Evolutionary conservation across 1,140 invertebrate species (phyloP).

Genomic region (Sycophaga agraensis): DNA sequence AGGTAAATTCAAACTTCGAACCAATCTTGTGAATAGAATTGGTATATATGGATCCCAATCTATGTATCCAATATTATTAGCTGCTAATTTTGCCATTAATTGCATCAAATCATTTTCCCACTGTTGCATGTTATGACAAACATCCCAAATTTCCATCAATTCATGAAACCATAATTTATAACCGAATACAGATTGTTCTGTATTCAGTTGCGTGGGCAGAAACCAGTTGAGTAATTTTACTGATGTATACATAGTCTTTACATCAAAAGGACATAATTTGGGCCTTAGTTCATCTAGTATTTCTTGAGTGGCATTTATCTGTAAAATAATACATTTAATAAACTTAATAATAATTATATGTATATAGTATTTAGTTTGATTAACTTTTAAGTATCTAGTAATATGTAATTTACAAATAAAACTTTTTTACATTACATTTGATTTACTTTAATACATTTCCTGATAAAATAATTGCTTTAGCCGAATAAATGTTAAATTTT

Average conservation of each 20-base stretch:
- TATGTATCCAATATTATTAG: conserved; percentile 78
- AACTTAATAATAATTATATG: too few relatives aligned
- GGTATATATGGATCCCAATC: conserved; percentile 85
- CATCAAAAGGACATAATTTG: conserved; percentile 70
- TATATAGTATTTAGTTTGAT: too few relatives aligned
- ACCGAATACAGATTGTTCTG: conserved; percentile 65
- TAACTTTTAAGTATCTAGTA: too few relatives aligned
- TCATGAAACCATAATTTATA: conserved; percentile 83
- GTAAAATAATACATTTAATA: conserved; percentile 10
- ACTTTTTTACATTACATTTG: too few relatives aligned
- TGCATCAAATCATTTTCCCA: conserved; percentile 74
- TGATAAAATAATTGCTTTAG: too few relatives aligned
- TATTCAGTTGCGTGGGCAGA: conserved; percentile 71
- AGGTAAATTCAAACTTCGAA: conserved; percentile 76
- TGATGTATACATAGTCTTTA: conserved; percentile 59
- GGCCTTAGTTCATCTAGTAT: conserved; percentile 84
- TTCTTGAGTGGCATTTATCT: conserved; percentile 73
- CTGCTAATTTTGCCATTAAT: conserved; percentile 73
- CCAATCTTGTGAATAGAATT: conserved; percentile 78
- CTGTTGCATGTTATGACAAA: conserved; percentile 68
- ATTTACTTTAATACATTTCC: too few relatives aligned
- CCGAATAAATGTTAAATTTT: too few relatives aligned
- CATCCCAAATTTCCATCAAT: conserved; percentile 74
- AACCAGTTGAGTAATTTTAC: conserved; percentile 72
- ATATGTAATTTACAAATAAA: too few relatives aligned